Base-by-base conservation (phyloP, 2,888 invertebrate species). In the Harpagoxenus sublaevis region DNA sequence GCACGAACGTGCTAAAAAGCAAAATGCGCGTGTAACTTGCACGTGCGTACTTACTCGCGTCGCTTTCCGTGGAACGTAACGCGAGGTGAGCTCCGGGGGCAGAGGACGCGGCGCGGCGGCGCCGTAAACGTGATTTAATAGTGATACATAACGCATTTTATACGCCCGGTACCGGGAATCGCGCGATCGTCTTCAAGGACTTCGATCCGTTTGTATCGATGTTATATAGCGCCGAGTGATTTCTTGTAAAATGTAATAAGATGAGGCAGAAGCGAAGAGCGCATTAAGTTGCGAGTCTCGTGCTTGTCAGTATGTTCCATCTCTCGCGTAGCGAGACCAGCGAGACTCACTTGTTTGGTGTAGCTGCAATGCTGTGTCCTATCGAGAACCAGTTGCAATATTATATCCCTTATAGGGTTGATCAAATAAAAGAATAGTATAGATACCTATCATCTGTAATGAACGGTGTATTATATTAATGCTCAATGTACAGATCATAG, bases 41-140 rank as follows among this genome's bases (percentile, higher is more conserved):
- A 23, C 48, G 78, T 57, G n/a, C n/a, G 28, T 12, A 31, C 39
- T 42, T 23, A 23, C 35, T 35, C 35, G 15, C 48, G 15, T 15
- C 15, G 31, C 60, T 62, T n/a, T 48, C 53, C 51, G 53, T 18
- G 84, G 57, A 65, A 53, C 35, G 74, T 71, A 70, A 71, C 83
- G 45, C 70, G 63, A 74, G 71, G 45, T 60, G 73, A 66, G 60
- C 62, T 55, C 28, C 18, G 73, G 70, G 78, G 85, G 78, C 60
- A 70, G 78, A 82, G 77, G 45, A 70, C 62, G 68, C 62, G 57
- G 62, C 55, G 12, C 60, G 45, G 45, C 62, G 85, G 55, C 79
- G 84, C 68, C 60, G 68, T 85, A 84, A 88, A 85, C 75, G 71
- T 87, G 89, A 87, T 89, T 89, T 84, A 89, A 85, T 84, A 77